Percentiles rank a stretch among this genome's conserved stretches.
phyloP scores from a whole-genome alignment of 2,113 vertebrate genomes.

The Phainopepla nitens region DNA sequence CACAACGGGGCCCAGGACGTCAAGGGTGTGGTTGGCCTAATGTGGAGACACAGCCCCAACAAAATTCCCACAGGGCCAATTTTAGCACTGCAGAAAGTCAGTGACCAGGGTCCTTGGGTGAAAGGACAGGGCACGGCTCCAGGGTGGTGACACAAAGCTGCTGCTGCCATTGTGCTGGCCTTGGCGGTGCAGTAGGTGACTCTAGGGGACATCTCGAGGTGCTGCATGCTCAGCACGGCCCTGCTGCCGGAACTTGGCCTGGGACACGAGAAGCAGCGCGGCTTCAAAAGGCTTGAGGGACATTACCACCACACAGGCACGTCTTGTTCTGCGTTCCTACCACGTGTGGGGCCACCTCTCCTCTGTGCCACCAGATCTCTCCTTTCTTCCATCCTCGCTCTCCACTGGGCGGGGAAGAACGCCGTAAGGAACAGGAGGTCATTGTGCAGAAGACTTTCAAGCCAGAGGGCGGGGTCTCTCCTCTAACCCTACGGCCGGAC shows the following conservation, averaged over 20 bases:
- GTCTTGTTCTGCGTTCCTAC: not conserved
- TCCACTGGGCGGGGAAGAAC: not conserved
- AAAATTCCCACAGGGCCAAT: not conserved
- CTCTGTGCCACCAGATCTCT: not conserved
- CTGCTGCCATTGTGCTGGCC: not conserved
- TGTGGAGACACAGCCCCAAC: not conserved
- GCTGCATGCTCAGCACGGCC: not conserved
- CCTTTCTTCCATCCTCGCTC: not conserved
- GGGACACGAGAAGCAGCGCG: not conserved
- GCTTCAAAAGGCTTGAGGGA: not conserved
- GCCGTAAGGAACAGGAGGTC: not conserved
- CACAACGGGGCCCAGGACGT: accelerated
- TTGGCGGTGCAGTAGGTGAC: not conserved
- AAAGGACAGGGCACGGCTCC: not conserved
- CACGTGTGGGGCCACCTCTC: not conserved
- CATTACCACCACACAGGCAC: not conserved
- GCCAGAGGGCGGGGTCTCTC: accelerated
- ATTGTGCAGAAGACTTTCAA: not conserved
- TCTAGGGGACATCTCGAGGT: not conserved
- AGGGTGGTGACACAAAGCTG: not conserved
- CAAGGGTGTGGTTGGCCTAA: not conserved
- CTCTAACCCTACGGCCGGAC: not conserved
- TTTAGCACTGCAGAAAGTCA: not conserved
- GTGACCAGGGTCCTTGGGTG: accelerated
- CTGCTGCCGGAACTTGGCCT: not conserved